These are phyloP conservation scores for Tetrao urogallus DNA, from an alignment of 2,113 vertebrate genomes.

Conservation along the genomic window DNA sequence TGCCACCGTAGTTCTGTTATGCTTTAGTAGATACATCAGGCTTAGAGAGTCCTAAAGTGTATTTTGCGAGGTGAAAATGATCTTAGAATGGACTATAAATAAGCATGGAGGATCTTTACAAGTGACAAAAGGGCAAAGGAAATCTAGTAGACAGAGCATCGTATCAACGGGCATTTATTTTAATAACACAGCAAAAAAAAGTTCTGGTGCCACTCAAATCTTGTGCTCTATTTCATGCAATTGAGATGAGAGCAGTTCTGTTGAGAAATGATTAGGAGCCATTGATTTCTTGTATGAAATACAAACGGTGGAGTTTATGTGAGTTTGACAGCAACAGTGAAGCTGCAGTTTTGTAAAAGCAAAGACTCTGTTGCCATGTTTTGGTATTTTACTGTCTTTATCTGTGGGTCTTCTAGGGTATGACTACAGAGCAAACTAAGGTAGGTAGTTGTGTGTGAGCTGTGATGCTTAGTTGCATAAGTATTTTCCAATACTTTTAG, in stretches of 20 bases:
- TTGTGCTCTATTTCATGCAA: not conserved
- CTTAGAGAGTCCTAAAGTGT: not conserved
- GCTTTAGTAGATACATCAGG: not conserved
- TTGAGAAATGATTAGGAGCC: not conserved
- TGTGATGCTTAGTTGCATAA: not conserved
- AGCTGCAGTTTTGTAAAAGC: not conserved
- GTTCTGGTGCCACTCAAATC: not conserved
- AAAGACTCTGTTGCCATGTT: not conserved
- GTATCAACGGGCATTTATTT: not conserved
- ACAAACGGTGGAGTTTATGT: not conserved
- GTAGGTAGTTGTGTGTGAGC: not conserved
- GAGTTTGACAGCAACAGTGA: not conserved
- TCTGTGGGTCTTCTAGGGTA: not conserved
- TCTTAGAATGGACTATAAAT: not conserved
- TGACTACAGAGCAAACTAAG: not conserved
- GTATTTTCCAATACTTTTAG: not conserved
- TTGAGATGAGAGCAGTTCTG: not conserved
- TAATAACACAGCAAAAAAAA: not conserved
- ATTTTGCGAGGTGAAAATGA: not conserved
- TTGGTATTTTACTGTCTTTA: not conserved
- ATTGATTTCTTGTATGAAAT: not conserved
- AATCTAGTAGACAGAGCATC: not conserved
- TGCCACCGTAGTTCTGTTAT: not conserved
- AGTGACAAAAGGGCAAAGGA: not conserved
- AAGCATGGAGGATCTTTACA: not conserved